phyloP scores from a whole-genome alignment of 2,113 vertebrate genomes.

The Aplodontia rufa region DNA sequence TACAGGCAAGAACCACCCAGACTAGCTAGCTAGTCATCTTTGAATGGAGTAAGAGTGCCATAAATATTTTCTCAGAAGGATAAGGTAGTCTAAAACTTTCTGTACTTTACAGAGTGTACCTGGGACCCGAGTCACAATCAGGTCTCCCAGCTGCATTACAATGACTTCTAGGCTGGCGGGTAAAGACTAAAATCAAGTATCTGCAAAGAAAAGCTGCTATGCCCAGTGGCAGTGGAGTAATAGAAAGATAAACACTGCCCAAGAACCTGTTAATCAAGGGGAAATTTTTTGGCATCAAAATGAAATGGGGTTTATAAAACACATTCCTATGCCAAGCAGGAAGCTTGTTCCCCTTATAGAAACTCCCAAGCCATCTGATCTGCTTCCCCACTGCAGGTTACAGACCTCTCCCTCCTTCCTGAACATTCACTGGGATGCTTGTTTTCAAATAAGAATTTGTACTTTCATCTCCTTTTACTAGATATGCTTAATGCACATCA shows the following conservation, averaged over 20 bases:
- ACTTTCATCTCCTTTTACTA: background rate
- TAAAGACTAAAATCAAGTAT: background rate
- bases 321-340: background rate
- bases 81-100: background rate
- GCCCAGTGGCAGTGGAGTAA: background rate
- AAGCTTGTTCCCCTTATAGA: conserved; percentile 14
- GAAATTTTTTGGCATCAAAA: conserved; percentile 17
- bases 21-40: background rate
- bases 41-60: background rate
- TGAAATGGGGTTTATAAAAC: conserved; percentile 41
- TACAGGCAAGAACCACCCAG: too few species aligned
- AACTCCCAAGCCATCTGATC: conserved; percentile 55
- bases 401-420: background rate
- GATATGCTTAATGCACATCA: background rate
- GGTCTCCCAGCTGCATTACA: background rate
- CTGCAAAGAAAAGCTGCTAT: background rate
- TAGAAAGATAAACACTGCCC: conserved; percentile 23
- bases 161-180: background rate
- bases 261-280: background rate
- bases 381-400: background rate
- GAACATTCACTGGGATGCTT: background rate
- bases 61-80: conserved; percentile 32
- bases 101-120: background rate
- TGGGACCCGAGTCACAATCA: background rate
- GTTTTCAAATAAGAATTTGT: background rate